Base-by-base conservation (phyloP, 2,888 invertebrate genomes). In the Habroteleia sp. region DNA sequence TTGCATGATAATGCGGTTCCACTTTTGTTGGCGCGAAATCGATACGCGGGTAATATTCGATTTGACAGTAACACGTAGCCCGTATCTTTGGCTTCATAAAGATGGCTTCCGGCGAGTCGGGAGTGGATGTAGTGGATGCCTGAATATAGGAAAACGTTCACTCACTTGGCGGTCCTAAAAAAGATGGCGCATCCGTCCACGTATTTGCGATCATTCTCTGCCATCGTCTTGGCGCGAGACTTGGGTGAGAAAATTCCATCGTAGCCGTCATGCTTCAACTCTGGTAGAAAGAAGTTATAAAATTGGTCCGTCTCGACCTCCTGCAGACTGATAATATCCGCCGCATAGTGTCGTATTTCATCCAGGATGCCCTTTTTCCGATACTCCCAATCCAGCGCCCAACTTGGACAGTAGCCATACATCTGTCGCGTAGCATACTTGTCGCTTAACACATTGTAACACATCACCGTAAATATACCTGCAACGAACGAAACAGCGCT, bases 161-260 rank as follows among this genome's bases (percentile, higher is more conserved):
- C 94, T 92, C 89, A 96, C 96, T 97, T 97, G 86, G 94, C 93
- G 87, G 95, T 94, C 89, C 96, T 93, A 90, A 94, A 99, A 91
- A 99, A 99, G 86, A 99, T 99, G 80, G 99, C 99, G 91, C 99
- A 99, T 77, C 99, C 99, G 88, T 99, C 99, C 56, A 99, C 99
- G 90, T 96, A 97, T 90, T 98, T 98, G 85, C 97, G 91, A 87
- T 99, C 99, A 81, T 95, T 94, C 86, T 98, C 98, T 1, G 94
- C 93, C 99, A 99, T 99, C 65, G 98, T 99, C 89, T 98, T 97
- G 42, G 99, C 99, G 65, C 99, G 92, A 0, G 98, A 98, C 89
- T 99, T 99, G 0, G 99, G 98, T 25, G 97, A 97, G 90, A 98
- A 99, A 80, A 99, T 98, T 16, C 99, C 99, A 82, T 96, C 94